Base-by-base conservation (phyloP, 1,140 invertebrate species). In the Solen grandis region DNA sequence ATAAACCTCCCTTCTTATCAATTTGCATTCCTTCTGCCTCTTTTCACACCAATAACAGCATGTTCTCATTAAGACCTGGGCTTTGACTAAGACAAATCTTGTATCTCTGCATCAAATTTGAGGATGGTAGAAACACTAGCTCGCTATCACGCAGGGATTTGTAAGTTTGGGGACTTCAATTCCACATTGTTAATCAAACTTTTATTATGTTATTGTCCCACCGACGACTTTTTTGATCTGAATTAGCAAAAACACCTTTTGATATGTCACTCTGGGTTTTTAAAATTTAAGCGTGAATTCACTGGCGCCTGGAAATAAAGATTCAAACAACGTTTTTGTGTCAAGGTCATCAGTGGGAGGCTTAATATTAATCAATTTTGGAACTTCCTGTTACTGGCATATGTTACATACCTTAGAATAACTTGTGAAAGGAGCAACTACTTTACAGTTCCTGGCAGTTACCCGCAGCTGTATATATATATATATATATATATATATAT, bases 31-130 rank as follows among this genome's bases (percentile, higher is more conserved):
- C n/a, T 8, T 62, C 33, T 27, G 59, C 59, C 19, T 62, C 59
- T 27, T 62, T 62, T 10, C 33, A 62, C 59, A 65, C 41, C 62
- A 31, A 65, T 22, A 65, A 36, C 22, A 65, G 27, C 62, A 65
- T 65, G 25, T 65, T 65, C 2, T 65, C 36, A 41, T 65, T 65
- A 8, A 65, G 22, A 36, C 62, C 62, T 38, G 62, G 62, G 13
- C 36, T 65, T 65, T 38, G 62, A 16, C 36, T 41, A 33, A 36
- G 36, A 65, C 62, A 38, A 36, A n/a, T 65, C n/a, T 65, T 38
- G n/a, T 65, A 65, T 65, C 62, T 65, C 36, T 65, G 62, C 31
- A 65, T 5, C 33, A 65, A 41, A 65, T 41, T 65, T 35, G 36
- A 13, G 8, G 62, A 65, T 38, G 62, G 62, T 41, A 65, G 36